phyloP scores from a whole-genome alignment of 2,797 vertebrate species.

The Ctenosaura bakeri region DNA sequence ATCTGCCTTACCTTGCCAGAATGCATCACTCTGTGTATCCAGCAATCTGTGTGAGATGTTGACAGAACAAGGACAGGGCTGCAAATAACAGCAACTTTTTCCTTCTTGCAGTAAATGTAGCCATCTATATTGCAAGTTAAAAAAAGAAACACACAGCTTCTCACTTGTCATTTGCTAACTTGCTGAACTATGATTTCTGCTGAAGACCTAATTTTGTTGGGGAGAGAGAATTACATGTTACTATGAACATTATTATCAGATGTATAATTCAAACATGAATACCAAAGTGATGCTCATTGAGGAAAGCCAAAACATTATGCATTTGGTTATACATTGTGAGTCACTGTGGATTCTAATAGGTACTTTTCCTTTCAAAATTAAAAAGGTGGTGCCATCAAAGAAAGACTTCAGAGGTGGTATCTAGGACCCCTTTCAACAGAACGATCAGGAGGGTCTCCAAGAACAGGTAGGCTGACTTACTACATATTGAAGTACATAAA shows the following conservation, averaged over 20 bases:
- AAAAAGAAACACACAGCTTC: background rate
- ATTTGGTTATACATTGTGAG: background rate
- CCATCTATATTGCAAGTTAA: constrained; percentile 11
- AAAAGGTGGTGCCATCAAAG: background rate
- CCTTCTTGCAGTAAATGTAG: constrained; percentile 58
- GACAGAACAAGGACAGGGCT: constrained; percentile 90
- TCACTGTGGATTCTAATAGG: background rate
- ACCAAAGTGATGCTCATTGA: background rate
- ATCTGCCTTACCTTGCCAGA: constrained; percentile 72
- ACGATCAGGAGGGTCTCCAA: background rate
- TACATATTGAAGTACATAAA: background rate
- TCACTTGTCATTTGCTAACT: constrained; percentile 21
- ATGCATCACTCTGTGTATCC: constrained; percentile 79
- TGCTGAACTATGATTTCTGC: constrained; percentile 10
- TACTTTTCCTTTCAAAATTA: background rate
- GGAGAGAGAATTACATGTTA: background rate
- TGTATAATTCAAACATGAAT: constrained; percentile 18
- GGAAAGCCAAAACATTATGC: background rate
- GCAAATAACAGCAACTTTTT: constrained; percentile 71
- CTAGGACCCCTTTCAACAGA: background rate
- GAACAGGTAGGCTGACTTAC: background rate
- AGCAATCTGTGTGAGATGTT: constrained; percentile 83
- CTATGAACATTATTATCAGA: constrained; percentile 11
- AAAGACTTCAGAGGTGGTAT: background rate
- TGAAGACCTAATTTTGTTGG: constrained; percentile 9